Conservation (phyloP, 2,797 vertebrate genomes). For the Urocyon cinereoargenteus region DNA sequence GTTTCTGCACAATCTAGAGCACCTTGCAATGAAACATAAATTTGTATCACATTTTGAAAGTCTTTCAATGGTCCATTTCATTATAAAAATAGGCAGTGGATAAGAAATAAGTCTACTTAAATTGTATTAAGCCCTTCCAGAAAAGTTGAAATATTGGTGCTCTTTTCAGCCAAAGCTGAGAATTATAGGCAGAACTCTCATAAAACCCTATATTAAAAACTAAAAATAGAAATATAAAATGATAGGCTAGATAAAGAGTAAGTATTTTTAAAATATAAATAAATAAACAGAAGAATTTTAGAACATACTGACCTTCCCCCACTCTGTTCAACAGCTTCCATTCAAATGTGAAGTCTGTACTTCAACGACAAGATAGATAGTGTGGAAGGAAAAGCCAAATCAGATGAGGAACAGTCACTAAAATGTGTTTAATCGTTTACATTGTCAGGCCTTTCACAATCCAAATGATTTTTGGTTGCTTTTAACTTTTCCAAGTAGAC, state of each 20-base stretch:
- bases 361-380: constrained; percentile 1
- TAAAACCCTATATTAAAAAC: constrained; percentile 66
- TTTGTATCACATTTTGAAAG: constrained; percentile 60
- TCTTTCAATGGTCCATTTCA: constrained; percentile 38
- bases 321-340: neutral
- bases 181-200: constrained; percentile 43
- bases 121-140: neutral
- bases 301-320: neutral
- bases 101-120: constrained; percentile 43
- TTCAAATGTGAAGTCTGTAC: constrained; percentile 15
- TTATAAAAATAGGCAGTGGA: constrained; percentile 56
- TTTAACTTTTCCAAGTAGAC: constrained; percentile 19
- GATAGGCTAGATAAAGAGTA: constrained; percentile 34
- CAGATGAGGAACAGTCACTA: neutral
- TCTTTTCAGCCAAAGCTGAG: constrained; percentile 43
- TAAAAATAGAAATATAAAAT: constrained; percentile 72
- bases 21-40: constrained; percentile 29
- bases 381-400: neutral
- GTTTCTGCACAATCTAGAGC: neutral
- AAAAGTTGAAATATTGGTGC: constrained; percentile 47
- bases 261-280: constrained; percentile 59
- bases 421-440: neutral
- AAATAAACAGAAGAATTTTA: constrained; percentile 12
- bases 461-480: neutral
- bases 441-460: neutral